Conservation (phyloP, 1,140 invertebrate genomes). For the Arctopsyche grandis region DNA sequence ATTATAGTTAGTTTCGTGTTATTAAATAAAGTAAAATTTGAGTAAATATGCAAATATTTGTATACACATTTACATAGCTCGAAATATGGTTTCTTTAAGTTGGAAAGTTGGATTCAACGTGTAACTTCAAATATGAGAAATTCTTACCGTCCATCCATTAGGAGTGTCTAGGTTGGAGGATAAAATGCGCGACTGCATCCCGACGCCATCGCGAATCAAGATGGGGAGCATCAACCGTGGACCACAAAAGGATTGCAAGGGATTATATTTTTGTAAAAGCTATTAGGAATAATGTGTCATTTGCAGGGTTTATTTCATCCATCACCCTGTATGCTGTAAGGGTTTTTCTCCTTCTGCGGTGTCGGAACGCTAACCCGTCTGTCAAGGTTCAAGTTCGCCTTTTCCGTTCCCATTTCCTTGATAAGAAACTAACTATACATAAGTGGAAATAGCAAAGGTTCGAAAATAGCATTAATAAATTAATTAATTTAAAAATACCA, state of each 20-base stretch:
- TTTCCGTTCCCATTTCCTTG: not conserved
- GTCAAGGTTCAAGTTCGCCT: not conserved
- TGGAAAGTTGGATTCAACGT: not conserved
- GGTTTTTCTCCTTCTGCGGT: not conserved
- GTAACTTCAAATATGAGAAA: slow-evolving; percentile 14
- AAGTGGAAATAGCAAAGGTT: too few relatives aligned
- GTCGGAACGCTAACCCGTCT: not conserved
- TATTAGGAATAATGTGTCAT: slow-evolving; percentile 54
- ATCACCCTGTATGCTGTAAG: slow-evolving; percentile 34
- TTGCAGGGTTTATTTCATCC: slow-evolving; percentile 54
- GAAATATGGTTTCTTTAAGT: too few relatives aligned
- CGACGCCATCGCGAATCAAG: slow-evolving; percentile 20
- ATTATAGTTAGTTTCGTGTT: too few relatives aligned
- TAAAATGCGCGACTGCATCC: not conserved
- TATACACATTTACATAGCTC: too few relatives aligned
- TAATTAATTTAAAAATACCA: too few relatives aligned
- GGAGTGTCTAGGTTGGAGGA: not conserved
- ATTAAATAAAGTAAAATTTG: too few relatives aligned
- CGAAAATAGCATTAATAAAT: too few relatives aligned
- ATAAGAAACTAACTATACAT: too few relatives aligned
- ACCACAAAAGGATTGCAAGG: slow-evolving; percentile 4
- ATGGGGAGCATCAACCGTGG: not conserved
- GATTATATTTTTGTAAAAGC: slow-evolving; percentile 54
- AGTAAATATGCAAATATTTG: too few relatives aligned
- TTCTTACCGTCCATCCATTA: not conserved